Conservation (phyloP, 2,113 vertebrate genomes). For the Pleuronectes platessa region DNA sequence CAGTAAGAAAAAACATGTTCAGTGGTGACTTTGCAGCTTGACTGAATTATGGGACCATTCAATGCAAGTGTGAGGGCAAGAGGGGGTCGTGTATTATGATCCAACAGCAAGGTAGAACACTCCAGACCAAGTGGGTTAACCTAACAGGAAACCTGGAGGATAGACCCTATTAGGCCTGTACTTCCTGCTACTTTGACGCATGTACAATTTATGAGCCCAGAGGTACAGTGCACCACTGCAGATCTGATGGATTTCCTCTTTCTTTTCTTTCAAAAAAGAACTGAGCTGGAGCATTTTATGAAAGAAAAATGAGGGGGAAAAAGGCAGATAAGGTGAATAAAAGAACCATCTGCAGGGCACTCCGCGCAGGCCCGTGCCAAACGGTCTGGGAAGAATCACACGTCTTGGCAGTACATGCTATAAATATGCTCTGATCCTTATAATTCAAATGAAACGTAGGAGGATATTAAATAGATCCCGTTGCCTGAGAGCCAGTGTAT, state of each 20-base stretch:
- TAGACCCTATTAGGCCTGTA: conserved; percentile 83
- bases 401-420: conserved; percentile 78
- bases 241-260: conserved; percentile 86
- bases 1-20: not conserved
- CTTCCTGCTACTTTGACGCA: conserved; percentile 85
- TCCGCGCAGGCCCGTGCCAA: conserved; percentile 80
- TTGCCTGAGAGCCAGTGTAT: conserved; percentile 65
- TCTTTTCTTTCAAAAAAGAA: conserved; percentile 78
- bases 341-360: conserved; percentile 84
- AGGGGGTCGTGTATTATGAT: conserved; percentile 51
- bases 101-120: conserved; percentile 57
- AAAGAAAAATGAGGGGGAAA: conserved; percentile 67
- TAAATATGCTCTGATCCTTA: conserved; percentile 82
- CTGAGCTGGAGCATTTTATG: conserved; percentile 67
- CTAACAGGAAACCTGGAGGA: conserved; percentile 81
- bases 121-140: conserved; percentile 73
- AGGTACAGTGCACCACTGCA: conserved; percentile 72
- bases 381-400: conserved; percentile 88
- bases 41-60: conserved; percentile 51
- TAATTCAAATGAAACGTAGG: conserved; percentile 78
- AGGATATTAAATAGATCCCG: conserved; percentile 82
- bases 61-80: conserved; percentile 53
- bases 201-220: conserved; percentile 78
- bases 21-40: conserved; percentile 47
- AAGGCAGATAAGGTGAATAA: conserved; percentile 79